Base-by-base conservation (phyloP, 2,888 invertebrate species). In the Microctonus aethiopoides region DNA sequence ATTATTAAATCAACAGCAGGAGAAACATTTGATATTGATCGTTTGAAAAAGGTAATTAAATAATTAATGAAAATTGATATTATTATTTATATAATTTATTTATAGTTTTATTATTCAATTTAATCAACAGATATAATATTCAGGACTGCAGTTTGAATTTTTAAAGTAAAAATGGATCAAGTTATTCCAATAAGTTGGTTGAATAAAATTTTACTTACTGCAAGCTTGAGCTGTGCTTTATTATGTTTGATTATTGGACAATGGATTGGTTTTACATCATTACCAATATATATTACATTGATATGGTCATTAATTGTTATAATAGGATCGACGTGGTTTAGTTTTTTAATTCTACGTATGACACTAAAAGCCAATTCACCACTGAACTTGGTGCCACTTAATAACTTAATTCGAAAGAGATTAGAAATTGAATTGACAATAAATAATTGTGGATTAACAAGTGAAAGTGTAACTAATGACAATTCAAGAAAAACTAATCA, bases 271-370 rank as follows among this genome's bases (percentile, higher is more conserved):
- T 70, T 79, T 5, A 75, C 78, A 13, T 72, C 78, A 6, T 52
- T 84, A 59, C 79, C 84, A 2, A 75, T 82, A 39, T 84, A 83
- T 51, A 57, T 84, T 52, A 74, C 81, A n/a, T 78, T 84, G 32
- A 73, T 77, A 6, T 84, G 84, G 84, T 80, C 81, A 16, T 67
- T 83, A 54, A 73, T 80, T 32, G 70, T 83, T 7, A 79, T 77
- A n/a, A 73, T 79, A n/a, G 52, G 76, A 10, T 84, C 84, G 2
- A 78, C 81, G 29, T 84, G 84, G 84, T 65, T 83, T 7, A 83
- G 84, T 65, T 84, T 82, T 36, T 75, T 75, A 22, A 41, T 83
- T 6, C 66, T 84, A 16, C 80, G 79, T 74, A 75, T 79, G 26
- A 79, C 80, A 1, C 57, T 84, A n/a, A 84, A 83, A 72, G 81